A percentile compares a stretch with the other conserved stretches of the same genome.
Conservation (phyloP, 2,113 vertebrate genomes). For the Oreotrochilus melanogaster region DNA sequence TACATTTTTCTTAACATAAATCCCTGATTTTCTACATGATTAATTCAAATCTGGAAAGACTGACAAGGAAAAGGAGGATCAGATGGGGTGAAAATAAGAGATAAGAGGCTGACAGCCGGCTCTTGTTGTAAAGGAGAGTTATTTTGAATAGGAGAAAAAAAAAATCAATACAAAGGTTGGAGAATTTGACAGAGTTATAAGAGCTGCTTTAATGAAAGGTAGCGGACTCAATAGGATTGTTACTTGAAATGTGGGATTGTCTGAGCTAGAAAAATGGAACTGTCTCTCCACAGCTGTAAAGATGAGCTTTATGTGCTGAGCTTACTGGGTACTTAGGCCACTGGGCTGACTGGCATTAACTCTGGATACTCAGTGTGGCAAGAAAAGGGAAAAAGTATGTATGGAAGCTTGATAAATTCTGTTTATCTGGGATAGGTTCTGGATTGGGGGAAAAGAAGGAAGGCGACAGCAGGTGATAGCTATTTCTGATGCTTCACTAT, state of each 20-base stretch:
- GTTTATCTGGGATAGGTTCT: neutral
- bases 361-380: neutral
- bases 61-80: constrained; percentile 59
- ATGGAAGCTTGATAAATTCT: neutral
- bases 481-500: neutral
- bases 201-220: constrained; percentile 69
- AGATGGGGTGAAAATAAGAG: constrained; percentile 66
- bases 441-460: neutral
- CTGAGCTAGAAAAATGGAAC: constrained; percentile 30
- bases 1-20: constrained; percentile 54
- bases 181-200: constrained; percentile 73
- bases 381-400: neutral
- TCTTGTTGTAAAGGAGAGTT: constrained; percentile 68
- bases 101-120: constrained; percentile 63
- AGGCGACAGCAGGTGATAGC: neutral
- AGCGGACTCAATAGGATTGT: constrained; percentile 59
- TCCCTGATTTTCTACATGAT: constrained; percentile 63
- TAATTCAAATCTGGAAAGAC: constrained; percentile 52
- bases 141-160: constrained; percentile 67
- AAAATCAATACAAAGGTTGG: constrained; percentile 69
- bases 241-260: constrained; percentile 62
- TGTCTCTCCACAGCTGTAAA: constrained; percentile 2
- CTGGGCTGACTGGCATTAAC: neutral
- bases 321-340: neutral
- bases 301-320: neutral